Evolutionary conservation across 2,888 invertebrate species (phyloP).

Genomic region (Icerya purchasi): DNA sequence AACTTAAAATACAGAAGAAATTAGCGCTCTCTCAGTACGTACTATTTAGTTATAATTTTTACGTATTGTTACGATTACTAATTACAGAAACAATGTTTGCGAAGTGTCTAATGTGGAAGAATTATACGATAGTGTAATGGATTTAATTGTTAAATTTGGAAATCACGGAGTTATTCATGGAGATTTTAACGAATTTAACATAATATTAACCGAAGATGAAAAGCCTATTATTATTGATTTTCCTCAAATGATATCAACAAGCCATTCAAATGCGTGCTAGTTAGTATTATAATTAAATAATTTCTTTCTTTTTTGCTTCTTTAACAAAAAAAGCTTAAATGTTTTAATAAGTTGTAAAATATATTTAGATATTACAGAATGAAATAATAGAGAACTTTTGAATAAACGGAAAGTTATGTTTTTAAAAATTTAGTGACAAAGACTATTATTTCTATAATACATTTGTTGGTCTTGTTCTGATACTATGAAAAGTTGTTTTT

Average conservation of each 20-base stretch:
- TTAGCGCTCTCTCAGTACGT: no score
- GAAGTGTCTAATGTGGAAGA: conserved; percentile 44
- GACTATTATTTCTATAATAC: no score
- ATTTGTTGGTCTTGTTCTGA: no score
- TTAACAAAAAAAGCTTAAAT: background rate
- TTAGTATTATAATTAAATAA: conserved; percentile 27
- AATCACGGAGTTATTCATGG: conserved; percentile 94
- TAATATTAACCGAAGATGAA: conserved; percentile 58
- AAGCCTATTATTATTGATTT: conserved; percentile 85
- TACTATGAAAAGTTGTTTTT: no score
- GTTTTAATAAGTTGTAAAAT: background rate
- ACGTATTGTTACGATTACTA: no score
- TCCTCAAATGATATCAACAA: conserved; percentile 95
- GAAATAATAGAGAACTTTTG: no score
- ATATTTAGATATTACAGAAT: conserved; percentile 1
- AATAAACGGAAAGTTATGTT: no score
- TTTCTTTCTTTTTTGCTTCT: background rate
- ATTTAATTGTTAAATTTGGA: conserved; percentile 69
- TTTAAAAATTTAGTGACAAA: no score
- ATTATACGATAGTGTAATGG: conserved; percentile 85
- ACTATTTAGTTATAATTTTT: no score
- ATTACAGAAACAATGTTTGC: conserved; percentile 37
- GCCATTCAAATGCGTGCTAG: conserved; percentile 75
- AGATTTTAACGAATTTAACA: conserved; percentile 98
- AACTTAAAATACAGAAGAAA: no score